Base-by-base conservation (phyloP, 2,113 vertebrate genomes). In the Oreotragus oreotragus region DNA sequence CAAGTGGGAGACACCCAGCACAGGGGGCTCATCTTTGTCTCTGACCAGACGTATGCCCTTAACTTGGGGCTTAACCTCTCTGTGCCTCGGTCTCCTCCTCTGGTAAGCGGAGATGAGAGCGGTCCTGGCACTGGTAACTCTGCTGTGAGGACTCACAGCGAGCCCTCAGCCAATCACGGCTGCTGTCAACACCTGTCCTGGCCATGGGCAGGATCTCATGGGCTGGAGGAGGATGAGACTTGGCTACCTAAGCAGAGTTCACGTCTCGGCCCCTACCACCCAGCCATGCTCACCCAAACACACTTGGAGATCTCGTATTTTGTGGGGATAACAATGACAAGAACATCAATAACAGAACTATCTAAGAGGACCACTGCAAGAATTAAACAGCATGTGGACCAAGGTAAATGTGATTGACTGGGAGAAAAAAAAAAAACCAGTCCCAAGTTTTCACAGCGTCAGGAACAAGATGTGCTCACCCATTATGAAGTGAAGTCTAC, bases 341-440 rank as follows among this genome's bases (percentile, higher is more conserved):
- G 1, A 17, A 1, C 87, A 64, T 43, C n/a, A 39, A 2, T 25
- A 19, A 27, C 0, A 1, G 0, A 28, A 43, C 45, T 0, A 1
- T 55, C 36, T 6, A 28, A 16, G 21, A 66, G n/a, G 17, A 21
- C 7, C 7, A n/a, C 2, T 2, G 9, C 36, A 49, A n/a, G 55
- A 17, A 27, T 12, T 16, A 58, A 21, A 58, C 43, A 70, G 77
- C 47, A 16, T 2, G 6, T 30, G 36, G 25, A 27, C 36, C 27
- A 3, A 76, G 23, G 33, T 2, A 17, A 49, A 27, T 2, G 10
- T 17, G 23, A 16, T 2, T 30, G 27, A 23, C 66, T 21, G 64
- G 13, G 30, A 15, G 43, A 39, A 70, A 76, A 76, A 28, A 23
- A 47, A 5, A 21, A 21, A 23, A 49, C 0, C 0, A 21, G 9